Percentiles rank a stretch among this genome's conserved stretches.
Evolutionary conservation across 1,140 invertebrate species (phyloP).

Genomic region (Drosophila sproati): DNA sequence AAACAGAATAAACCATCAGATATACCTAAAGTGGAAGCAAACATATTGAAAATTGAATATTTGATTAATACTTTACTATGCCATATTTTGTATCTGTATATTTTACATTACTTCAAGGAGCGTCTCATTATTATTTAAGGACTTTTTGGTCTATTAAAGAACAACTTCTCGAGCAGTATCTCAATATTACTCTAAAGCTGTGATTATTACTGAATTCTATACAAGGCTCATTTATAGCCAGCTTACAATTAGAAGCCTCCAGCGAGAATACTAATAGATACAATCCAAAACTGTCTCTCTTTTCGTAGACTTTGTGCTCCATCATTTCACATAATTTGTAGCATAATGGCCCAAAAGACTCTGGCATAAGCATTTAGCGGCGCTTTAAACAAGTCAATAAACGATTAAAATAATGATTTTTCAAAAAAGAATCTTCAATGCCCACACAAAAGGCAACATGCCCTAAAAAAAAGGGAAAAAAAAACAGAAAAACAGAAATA

Average conservation of each 20-base stretch:
- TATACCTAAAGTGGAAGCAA: too few relatives aligned
- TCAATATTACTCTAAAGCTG: not conserved
- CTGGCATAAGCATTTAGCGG: slow-evolving; percentile 57
- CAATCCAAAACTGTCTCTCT: slow-evolving; percentile 14
- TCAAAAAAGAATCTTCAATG: slow-evolving; percentile 52
- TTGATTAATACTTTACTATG: too few relatives aligned
- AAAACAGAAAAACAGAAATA: slow-evolving; percentile 11
- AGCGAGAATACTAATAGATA: slow-evolving; percentile 16
- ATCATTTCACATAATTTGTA: slow-evolving; percentile 82
- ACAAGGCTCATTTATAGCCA: not conserved
- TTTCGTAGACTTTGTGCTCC: slow-evolving; percentile 59
- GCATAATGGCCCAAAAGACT: slow-evolving; percentile 37
- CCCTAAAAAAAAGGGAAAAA: slow-evolving; percentile 35
- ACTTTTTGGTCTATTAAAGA: too few relatives aligned
- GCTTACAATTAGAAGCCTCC: slow-evolving; percentile 17
- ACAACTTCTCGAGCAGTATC: too few relatives aligned
- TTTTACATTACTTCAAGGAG: too few relatives aligned
- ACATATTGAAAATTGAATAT: too few relatives aligned
- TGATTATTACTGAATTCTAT: not conserved
- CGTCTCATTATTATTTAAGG: too few relatives aligned
- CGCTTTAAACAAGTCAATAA: slow-evolving; percentile 83
- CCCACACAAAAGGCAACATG: slow-evolving; percentile 57
- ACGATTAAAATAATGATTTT: slow-evolving; percentile 83
- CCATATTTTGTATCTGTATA: too few relatives aligned
- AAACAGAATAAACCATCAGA: too few relatives aligned